A percentile compares a stretch with the other conserved stretches of the same genome.
Conservation (phyloP, 2,888 invertebrate species). For the Tipula lateralis region DNA sequence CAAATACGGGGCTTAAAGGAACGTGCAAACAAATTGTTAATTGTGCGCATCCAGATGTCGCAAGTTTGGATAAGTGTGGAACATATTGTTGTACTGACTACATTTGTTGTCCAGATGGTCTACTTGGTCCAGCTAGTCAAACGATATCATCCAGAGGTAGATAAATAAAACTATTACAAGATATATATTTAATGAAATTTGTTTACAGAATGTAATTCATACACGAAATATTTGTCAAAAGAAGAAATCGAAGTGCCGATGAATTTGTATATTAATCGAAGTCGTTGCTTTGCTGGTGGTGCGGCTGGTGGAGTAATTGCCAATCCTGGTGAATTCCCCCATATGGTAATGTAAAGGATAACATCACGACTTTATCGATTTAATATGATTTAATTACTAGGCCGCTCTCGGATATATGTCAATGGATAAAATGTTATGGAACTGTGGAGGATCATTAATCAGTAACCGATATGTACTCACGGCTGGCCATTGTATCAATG, state of each 20-base stretch:
- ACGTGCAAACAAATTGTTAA: not conserved
- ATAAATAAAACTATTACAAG: not conserved
- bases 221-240: not conserved
- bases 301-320: conserved; percentile 35
- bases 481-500: conserved; percentile 55
- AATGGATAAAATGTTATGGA: conserved; percentile 39
- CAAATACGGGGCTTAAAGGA: not conserved
- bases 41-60: not conserved
- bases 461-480: conserved; percentile 54
- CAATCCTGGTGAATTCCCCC: conserved; percentile 41
- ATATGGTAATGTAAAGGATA: conserved; percentile 39
- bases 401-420: not conserved
- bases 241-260: not conserved
- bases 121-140: not conserved
- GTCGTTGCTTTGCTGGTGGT: not conserved
- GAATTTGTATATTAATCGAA: not conserved
- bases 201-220: not conserved
- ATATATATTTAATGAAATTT: not conserved
- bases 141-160: not conserved
- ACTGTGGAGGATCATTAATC: conserved; percentile 58
- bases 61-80: not conserved
- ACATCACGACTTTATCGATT: not conserved
- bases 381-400: not conserved
- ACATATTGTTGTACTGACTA: not conserved
- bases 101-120: not conserved